Evolutionary conservation across 2,797 vertebrate genomes (phyloP).

Genomic region (Microctenopoma steveboyesi): DNA sequence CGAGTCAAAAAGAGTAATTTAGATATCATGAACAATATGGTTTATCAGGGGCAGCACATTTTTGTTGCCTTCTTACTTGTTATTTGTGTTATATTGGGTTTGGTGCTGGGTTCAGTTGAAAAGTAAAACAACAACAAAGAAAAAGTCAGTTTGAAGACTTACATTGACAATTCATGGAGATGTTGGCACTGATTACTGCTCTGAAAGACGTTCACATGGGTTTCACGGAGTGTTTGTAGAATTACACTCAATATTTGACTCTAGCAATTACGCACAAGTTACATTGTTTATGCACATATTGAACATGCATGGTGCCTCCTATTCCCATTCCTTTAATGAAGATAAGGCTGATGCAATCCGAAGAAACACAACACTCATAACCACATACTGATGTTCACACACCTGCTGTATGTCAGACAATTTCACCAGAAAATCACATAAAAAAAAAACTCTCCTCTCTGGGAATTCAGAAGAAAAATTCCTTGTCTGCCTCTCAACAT

Average conservation of each 20-base stretch:
- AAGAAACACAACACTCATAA: constrained; percentile 75
- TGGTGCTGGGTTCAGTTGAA: background rate
- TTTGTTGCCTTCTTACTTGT: background rate
- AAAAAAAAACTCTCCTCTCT: constrained; percentile 40
- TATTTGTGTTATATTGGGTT: background rate
- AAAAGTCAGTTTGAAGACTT: background rate
- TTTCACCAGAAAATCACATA: constrained; percentile 75
- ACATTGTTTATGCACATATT: constrained; percentile 59
- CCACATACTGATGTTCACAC: constrained; percentile 69
- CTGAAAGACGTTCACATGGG: background rate
- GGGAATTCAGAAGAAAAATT: constrained; percentile 73
- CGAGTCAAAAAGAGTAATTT: background rate
- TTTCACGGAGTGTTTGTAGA: constrained; percentile 16
- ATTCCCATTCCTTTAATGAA: constrained; percentile 50
- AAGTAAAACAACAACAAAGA: background rate
- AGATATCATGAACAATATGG: background rate
- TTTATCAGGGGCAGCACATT: background rate
- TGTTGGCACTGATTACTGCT: background rate
- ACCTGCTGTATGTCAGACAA: constrained; percentile 71
- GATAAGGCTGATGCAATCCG: constrained; percentile 83
- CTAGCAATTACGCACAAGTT: constrained; percentile 28
- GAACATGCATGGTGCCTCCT: constrained; percentile 43
- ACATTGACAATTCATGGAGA: background rate
- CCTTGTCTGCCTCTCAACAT: constrained; percentile 74
- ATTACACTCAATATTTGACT: constrained; percentile 22